These are phyloP conservation scores for Burhinus oedicnemus DNA, from an alignment of 2,113 vertebrate species.

Conservation along the genomic window DNA sequence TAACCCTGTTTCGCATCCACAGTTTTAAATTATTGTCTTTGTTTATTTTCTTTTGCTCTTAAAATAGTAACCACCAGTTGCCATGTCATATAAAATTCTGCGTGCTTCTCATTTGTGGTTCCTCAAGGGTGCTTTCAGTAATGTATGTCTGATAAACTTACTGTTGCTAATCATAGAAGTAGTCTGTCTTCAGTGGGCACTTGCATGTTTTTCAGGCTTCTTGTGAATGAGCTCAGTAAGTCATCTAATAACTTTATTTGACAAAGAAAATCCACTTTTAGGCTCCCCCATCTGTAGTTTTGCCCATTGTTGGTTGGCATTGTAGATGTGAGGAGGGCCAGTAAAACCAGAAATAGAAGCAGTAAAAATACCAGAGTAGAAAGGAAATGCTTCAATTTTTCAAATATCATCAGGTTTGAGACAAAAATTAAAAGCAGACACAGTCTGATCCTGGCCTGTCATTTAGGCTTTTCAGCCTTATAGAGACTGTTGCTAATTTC, in stretches of 20 bases:
- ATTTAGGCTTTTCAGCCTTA: neutral
- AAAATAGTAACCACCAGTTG: neutral
- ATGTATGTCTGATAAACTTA: neutral
- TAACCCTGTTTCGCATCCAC: rapidly evolving
- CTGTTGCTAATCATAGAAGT: neutral
- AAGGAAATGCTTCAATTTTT: neutral
- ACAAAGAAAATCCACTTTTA: neutral
- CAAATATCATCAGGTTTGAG: neutral
- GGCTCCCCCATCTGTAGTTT: neutral
- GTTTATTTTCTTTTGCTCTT: neutral
- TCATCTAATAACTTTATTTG: neutral
- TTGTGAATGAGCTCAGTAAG: neutral
- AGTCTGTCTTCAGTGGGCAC: neutral
- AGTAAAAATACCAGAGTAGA: neutral
- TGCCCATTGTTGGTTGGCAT: neutral
- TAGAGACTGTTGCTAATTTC: neutral
- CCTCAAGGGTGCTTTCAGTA: neutral
- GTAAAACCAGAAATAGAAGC: neutral
- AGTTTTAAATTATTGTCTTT: neutral
- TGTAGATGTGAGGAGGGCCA: neutral
- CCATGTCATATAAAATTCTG: neutral
- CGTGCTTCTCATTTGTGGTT: neutral
- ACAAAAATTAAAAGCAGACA: neutral
- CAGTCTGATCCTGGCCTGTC: neutral
- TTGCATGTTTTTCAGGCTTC: neutral